Evolutionary conservation across 1,140 invertebrate species (phyloP), one percentile per base, ranked within the genome.

Genomic region (Drosophila busckii): DNA sequence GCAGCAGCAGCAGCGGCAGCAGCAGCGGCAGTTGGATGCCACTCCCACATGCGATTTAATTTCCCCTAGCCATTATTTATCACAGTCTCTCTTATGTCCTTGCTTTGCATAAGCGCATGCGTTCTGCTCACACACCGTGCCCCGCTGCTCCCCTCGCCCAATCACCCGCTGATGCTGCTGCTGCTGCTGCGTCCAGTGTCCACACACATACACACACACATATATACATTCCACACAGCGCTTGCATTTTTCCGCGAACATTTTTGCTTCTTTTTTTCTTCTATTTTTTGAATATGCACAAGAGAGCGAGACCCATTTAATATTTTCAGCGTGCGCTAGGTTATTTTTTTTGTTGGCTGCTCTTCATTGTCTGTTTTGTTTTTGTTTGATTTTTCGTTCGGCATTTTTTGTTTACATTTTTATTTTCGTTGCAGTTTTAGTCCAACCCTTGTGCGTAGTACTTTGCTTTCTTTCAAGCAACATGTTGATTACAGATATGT

Each of bases 341-440:
- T 6, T 28, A 20, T 20, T 10, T 13, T n/a, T 15, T 31, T 17
- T 20, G 16, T 13, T 1, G 16, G 10, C 48, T 31, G 8, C 19
- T 34, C 3, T 4, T 49, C n/a, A 1, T 38, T 38, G 31, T 16
- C 9, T 41, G 28, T 10, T 52, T 65, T 29, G 25, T 34, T 31
- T 42, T 42, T 16, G 5, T 52, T 29, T 23, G 13, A 20, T 60
- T 35, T 29, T 59, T 75, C 64, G 54, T 62, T 52, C 3, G n/a
- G 3, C 42, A 19, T 23, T 55, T 61, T 76, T 76, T 76, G 60
- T 76, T 76, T 75, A 56, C 49, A 29, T 56, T 70, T 61, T 53
- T 40, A 37, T 52, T 54, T 76, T 76, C 70, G 70, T 22, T 38
- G 46, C n/a, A n/a, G 7, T 23, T 45, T 28, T 9, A n/a, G 19